phyloP scores from a whole-genome alignment of 2,888 invertebrate species.

The Notodonta ziczac region DNA sequence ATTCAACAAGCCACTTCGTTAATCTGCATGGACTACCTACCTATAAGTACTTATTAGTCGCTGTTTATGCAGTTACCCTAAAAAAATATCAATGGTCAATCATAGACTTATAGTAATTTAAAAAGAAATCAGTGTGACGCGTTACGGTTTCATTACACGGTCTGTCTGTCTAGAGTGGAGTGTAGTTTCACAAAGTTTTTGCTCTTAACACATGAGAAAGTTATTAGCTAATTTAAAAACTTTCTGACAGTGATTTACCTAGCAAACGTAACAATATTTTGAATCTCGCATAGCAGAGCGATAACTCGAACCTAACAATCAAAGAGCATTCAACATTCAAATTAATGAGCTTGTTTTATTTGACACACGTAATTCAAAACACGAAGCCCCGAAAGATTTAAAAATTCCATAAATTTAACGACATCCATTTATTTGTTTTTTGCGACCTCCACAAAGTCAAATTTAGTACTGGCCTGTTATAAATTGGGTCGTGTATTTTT shows the following conservation, averaged over 20 bases:
- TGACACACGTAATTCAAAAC: background rate
- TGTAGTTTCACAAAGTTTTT: constrained; percentile 31
- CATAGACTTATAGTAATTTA: background rate
- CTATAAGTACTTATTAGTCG: no score
- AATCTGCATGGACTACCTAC: no score
- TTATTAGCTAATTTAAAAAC: constrained; percentile 15
- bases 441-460: background rate
- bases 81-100: no score
- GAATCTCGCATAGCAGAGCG: background rate
- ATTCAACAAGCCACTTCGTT: no score
- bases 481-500: constrained; percentile 2
- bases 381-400: background rate
- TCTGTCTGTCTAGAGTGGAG: background rate
- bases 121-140: no score
- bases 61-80: no score
- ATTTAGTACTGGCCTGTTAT: background rate
- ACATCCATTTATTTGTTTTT: background rate
- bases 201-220: constrained; percentile 29
- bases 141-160: constrained; percentile 1
- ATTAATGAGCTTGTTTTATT: background rate
- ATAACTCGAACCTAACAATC: background rate
- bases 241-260: background rate
- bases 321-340: background rate
- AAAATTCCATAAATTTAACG: background rate
- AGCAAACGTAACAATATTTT: background rate